Conservation (phyloP, 2,113 vertebrate genomes). For the Pachyramphus minor region DNA sequence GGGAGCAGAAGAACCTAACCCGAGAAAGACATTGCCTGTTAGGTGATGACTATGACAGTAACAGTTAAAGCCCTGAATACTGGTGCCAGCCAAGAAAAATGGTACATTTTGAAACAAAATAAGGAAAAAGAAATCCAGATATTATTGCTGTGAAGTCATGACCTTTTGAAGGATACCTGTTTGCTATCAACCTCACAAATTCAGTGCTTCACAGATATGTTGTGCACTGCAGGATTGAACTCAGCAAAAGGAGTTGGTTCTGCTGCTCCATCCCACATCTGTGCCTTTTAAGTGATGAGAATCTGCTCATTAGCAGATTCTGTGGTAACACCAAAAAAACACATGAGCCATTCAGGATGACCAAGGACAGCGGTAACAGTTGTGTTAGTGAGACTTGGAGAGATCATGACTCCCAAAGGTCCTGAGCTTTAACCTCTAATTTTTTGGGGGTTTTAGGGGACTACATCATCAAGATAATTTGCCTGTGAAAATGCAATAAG, state of each 20-base stretch:
- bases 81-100: background rate
- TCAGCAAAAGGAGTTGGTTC: background rate
- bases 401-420: background rate
- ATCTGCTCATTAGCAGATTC: background rate
- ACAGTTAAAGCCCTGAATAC: background rate
- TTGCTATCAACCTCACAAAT: background rate
- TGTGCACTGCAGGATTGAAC: background rate
- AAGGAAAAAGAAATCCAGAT: background rate
- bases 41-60: background rate
- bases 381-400: background rate
- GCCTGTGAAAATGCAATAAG: background rate
- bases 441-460: background rate
- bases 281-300: background rate
- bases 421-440: background rate
- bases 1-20: background rate
- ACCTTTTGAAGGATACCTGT: background rate
- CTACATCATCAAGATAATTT: background rate
- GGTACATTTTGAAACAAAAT: background rate
- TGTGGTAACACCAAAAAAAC: background rate
- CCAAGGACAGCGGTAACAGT: background rate
- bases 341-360: background rate
- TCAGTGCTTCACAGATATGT: background rate
- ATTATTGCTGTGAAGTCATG: background rate
- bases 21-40: background rate
- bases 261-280: background rate